These are phyloP conservation scores for Oncorhynchus tshawytscha DNA, from an alignment of 2,113 vertebrate species.

Conservation along the genomic window DNA sequence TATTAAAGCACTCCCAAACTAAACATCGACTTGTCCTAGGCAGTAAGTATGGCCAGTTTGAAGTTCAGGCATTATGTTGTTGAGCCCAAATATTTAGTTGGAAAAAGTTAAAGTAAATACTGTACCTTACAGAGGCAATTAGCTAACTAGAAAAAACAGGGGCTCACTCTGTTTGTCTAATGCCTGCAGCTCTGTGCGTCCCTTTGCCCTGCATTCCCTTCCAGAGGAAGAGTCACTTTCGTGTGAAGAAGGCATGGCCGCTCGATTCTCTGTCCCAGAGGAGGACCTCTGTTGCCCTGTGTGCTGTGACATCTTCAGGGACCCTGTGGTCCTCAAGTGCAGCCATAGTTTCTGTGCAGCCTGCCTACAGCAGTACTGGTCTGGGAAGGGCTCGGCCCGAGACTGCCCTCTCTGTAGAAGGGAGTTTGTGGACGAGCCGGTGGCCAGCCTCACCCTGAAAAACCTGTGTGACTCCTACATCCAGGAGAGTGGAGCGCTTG, in stretches of 20 bases:
- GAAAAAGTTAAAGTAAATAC: background rate
- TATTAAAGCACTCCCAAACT: background rate
- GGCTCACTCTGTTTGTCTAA: background rate
- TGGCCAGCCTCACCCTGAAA: constrained; percentile 64
- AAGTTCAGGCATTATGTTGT: background rate
- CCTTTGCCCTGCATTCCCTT: constrained; percentile 33
- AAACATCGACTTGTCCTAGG: background rate
- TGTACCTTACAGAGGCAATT: background rate
- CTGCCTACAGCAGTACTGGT: constrained; percentile 67
- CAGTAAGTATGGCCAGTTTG: background rate
- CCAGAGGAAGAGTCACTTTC: background rate
- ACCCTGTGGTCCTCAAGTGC: constrained; percentile 73
- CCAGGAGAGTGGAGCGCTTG: constrained; percentile 28
- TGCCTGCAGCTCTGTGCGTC: background rate
- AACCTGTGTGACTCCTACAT: constrained; percentile 66
- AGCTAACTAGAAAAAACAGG: constrained; percentile 10
- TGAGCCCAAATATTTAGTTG: background rate
- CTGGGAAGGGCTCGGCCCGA: fast-evolving
- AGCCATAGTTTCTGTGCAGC: constrained; percentile 71
- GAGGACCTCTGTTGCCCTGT: constrained; percentile 67
- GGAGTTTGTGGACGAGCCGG: constrained; percentile 48
- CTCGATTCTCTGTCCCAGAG: constrained; percentile 51
- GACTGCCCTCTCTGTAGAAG: constrained; percentile 68
- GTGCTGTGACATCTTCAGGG: constrained; percentile 67
- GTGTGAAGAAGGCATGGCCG: constrained; percentile 48